Base-by-base conservation (phyloP, 2,888 invertebrate species). In the Onchidella celtica region DNA sequence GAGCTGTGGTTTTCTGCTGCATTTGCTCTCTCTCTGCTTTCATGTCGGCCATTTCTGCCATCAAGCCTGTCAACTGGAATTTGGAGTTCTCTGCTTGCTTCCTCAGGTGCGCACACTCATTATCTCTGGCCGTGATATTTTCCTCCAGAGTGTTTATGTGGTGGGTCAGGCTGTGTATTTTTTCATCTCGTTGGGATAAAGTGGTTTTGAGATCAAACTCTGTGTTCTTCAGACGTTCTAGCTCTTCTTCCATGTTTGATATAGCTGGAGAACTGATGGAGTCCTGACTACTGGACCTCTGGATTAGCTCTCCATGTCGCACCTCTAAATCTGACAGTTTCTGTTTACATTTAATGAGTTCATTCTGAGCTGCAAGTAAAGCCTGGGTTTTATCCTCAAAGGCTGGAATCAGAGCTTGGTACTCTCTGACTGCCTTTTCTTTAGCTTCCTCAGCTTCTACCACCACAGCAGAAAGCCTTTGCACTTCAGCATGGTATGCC, bases 401-500 rank as follows among this genome's bases (percentile, higher is more conserved):
- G 83, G 92, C 90, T 73, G 91, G 89, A 9, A 88, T 86, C n/a
- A 93, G 87, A n/a, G 86, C 87, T 38, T 85, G 85, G 85, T 92
- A 92, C 47, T 93, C 90, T 29, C 87, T 82, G 77, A 90, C 86
- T 32, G 93, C 83, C 38, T 86, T 84, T 69, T 92, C 90, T 78
- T 86, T 86, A 76, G 89, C 89, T 61, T 90, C 88, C 9, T 82
- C 86, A 74, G 91, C 88, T 21, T 85, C 76, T 21, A 83, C 83
- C 11, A 92, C 81, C 17, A 89, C 83, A 3, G 85, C 88, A 21
- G 89, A 88, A 65, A 98, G 93, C 38, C 97, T 95, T 91, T 97
- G 97, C 82, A 97, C 96, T 94, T 98, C 98, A 40, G 94, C 95
- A 89, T 98, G 97, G 92, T 97, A 98, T 84, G 96, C 95, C 38